These are phyloP conservation scores for Achroia grisella DNA, from an alignment of 1,140 invertebrate genomes.

Conservation along the genomic window DNA sequence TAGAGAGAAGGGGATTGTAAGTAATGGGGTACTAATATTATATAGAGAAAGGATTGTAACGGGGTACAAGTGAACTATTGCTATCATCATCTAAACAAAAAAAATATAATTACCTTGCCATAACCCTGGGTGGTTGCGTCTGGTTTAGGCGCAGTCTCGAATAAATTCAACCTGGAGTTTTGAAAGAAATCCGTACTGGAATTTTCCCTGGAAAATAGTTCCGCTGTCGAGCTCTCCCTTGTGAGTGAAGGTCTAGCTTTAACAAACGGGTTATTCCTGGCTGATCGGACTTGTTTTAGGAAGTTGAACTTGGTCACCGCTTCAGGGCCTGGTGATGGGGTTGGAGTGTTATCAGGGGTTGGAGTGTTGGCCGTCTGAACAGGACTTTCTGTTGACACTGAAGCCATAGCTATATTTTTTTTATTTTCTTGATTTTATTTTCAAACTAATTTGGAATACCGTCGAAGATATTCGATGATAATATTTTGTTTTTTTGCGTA, in stretches of 20 bases:
- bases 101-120: constrained; percentile 74
- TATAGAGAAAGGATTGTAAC: no score
- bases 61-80: no score
- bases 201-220: constrained; percentile 54
- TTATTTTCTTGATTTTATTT: background rate
- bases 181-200: constrained; percentile 61
- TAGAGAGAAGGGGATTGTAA: no score
- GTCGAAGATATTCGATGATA: no score
- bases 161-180: constrained; percentile 57
- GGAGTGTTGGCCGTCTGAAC: constrained; percentile 14
- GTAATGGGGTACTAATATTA: no score
- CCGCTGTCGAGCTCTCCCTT: constrained; percentile 54
- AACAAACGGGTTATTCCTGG: constrained; percentile 50
- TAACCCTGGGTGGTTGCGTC: constrained; percentile 49
- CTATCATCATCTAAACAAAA: no score
- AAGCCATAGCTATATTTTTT: constrained; percentile 20
- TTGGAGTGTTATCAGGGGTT: constrained; percentile 36
- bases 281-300: constrained; percentile 43
- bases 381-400: constrained; percentile 23
- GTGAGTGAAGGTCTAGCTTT: constrained; percentile 50
- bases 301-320: constrained; percentile 53
- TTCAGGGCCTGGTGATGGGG: constrained; percentile 39
- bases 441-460: no score
- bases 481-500: background rate
- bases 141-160: constrained; percentile 55